Conservation (phyloP, 2,888 invertebrate species). For the Philonicus albiceps region DNA sequence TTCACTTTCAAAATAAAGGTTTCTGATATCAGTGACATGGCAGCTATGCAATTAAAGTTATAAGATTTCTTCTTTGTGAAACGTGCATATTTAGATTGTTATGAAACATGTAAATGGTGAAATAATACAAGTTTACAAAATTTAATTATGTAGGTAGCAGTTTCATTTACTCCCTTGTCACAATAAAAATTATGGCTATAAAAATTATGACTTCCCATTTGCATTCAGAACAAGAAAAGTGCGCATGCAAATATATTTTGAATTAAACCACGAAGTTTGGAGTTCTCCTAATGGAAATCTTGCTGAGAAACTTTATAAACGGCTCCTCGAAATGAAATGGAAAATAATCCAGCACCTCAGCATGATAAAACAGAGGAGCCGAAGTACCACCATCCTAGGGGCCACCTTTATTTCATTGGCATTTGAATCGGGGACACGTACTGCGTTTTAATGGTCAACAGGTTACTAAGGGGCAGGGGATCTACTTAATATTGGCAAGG, state of each 20-base stretch:
- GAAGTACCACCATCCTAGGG: background rate
- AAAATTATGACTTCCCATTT: background rate
- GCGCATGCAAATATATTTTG: background rate
- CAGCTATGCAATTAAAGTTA: background rate
- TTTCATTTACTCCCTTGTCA: background rate
- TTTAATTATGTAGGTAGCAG: background rate
- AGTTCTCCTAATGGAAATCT: background rate
- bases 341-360: background rate
- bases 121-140: background rate
- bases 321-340: background rate
- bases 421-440: background rate
- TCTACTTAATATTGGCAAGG: background rate
- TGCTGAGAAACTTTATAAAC: background rate
- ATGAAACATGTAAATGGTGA: background rate
- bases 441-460: background rate
- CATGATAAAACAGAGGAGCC: background rate
- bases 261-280: background rate
- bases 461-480: background rate
- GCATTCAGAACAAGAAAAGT: background rate
- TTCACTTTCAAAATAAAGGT: no score
- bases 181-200: background rate
- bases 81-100: background rate
- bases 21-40: background rate
- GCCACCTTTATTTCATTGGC: background rate
- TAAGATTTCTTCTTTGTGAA: background rate